These are phyloP conservation scores for Hanleya hanleyi DNA, from an alignment of 2,888 invertebrate genomes.

Conservation along the genomic window DNA sequence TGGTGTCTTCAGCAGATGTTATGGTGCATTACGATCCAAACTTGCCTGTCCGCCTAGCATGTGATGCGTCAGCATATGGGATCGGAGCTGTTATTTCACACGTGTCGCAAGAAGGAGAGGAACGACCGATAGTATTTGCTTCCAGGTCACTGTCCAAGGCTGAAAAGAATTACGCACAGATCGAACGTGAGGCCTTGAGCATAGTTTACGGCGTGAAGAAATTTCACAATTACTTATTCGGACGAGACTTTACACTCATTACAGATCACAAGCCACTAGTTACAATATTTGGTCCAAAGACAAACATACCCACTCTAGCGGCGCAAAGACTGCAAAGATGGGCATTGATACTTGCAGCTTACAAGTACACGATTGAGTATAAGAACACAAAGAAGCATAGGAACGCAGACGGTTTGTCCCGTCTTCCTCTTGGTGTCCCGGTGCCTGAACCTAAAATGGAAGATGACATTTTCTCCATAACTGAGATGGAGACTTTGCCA, in stretches of 20 bases:
- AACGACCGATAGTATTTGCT: conserved; percentile 70
- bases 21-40: conserved; percentile 61
- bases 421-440: conserved; percentile 37
- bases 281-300: conserved; percentile 63
- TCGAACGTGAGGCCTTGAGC: too few species aligned
- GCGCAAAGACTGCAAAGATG: conserved; percentile 59
- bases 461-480: conserved; percentile 21
- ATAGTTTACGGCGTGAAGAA: conserved; percentile 71
- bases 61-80: conserved; percentile 70
- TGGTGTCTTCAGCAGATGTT: conserved; percentile 37
- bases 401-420: conserved; percentile 63
- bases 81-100: conserved; percentile 63
- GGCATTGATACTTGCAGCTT: conserved; percentile 58
- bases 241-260: conserved; percentile 68
- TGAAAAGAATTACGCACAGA: conserved; percentile 67
- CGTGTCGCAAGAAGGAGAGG: conserved; percentile 28
- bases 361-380: conserved; percentile 63
- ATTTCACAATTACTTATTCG: conserved; percentile 71
- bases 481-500: conserved; percentile 28
- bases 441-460: conserved; percentile 3
- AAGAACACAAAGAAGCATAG: conserved; percentile 51
- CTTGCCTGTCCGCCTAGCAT: conserved; percentile 60
- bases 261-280: conserved; percentile 73
- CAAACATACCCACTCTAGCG: conserved; percentile 49
- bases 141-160: conserved; percentile 71